Base-by-base conservation (phyloP, 2,797 vertebrate species). In the Epinephelus coioides region DNA sequence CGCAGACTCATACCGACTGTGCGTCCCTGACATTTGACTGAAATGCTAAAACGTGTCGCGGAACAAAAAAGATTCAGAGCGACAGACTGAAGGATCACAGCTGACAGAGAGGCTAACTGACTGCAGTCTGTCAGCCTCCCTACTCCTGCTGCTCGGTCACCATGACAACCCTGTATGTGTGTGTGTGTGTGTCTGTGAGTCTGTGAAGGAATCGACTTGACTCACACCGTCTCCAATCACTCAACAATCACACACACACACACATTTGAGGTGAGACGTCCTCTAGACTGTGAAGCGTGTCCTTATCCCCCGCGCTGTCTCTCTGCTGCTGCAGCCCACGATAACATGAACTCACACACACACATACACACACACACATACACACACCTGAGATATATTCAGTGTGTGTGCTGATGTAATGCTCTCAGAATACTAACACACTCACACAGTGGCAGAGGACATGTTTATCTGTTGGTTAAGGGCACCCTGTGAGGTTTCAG, bases 261-360 rank as follows among this genome's bases (percentile, higher is more conserved):
- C 30, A 30, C 60, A 72, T 43, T 71, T 19, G 51, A 73, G 65
- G 69, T 60, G 55, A 82, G 66, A 71, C 80, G 76, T 85, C 82
- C 79, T 82, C 73, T 50, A 78, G 69, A 72, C 79, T 79, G 68
- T 70, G 65, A 82, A 79, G 72, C 61, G 61, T 76, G 72, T 78
- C 81, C 81, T 75, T 15, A 64, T 81, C 46, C 27, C 34, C 53
- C 15, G 56, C n/a, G 14, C 61, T 23, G 38, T 70, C 74, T 69
- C 51, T 47, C 18, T 65, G 68, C 49, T 69, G 43, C 74, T 71
- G 73, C 67, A 79, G 40, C 62, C 49, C 21, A 13, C 49, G 57
- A 82, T 49, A 62, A 54, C 30, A 19, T n/a, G 27, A 9, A 62
- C 61, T 13, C 19, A 23, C 50, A 57, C 62, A 63, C 40, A 43